A percentile compares a stretch with the other conserved stretches of the same genome.
These are phyloP conservation scores for Ephialtes manifestator DNA, from an alignment of 2,888 invertebrate genomes.

Conservation along the genomic window DNA sequence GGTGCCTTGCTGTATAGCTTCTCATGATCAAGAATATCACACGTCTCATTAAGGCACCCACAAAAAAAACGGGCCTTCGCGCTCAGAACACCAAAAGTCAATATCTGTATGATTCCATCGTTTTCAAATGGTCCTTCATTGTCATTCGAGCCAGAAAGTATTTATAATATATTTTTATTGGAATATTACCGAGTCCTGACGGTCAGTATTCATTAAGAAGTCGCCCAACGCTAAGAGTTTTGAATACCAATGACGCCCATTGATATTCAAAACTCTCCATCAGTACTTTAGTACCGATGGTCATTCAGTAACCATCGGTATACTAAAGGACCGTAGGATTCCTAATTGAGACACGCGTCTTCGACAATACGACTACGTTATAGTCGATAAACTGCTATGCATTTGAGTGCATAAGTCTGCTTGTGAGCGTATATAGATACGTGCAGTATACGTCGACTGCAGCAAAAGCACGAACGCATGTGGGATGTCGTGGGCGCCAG, in stretches of 20 bases:
- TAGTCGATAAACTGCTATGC: slow-evolving; percentile 8
- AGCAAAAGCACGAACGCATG: slow-evolving; percentile 52
- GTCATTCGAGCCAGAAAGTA: too few species aligned
- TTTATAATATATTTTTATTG: neutral
- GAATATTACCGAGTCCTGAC: neutral
- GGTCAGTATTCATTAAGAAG: slow-evolving; percentile 22
- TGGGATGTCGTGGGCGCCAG: slow-evolving; percentile 77
- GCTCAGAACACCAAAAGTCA: too few species aligned
- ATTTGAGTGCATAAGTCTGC: slow-evolving; percentile 4
- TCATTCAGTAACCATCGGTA: neutral
- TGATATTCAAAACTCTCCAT: too few species aligned
- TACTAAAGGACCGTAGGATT: slow-evolving; percentile 1
- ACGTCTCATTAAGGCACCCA: neutral
- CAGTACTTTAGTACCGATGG: too few species aligned
- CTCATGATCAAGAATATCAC: neutral
- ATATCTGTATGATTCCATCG: too few species aligned
- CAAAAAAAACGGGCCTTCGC: too few species aligned
- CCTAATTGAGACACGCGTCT: slow-evolving; percentile 51
- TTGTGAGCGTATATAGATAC: neutral
- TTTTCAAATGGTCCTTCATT: too few species aligned
- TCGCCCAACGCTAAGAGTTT: slow-evolving; percentile 16
- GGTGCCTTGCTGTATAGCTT: too few species aligned
- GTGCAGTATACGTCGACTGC: neutral
- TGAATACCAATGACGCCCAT: slow-evolving; percentile 44
- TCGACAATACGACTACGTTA: slow-evolving; percentile 2